Conservation (phyloP, 1,140 invertebrate genomes). For the Phymastichus coffea region DNA sequence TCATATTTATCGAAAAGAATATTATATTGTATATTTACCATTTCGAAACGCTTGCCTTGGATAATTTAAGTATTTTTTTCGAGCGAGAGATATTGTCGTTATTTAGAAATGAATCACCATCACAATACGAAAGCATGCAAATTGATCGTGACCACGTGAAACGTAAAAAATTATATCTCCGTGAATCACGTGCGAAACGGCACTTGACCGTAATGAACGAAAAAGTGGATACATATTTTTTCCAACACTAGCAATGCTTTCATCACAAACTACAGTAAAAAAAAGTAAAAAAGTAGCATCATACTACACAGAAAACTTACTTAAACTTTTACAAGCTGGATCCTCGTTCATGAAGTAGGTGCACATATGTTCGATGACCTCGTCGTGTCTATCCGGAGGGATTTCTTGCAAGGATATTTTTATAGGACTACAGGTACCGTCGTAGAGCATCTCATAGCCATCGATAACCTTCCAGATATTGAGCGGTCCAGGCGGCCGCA, state of each 20-base stretch:
- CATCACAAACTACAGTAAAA: too few relatives aligned
- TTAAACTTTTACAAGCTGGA: constrained; percentile 31
- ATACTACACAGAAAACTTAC: constrained; percentile 37
- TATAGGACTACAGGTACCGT: constrained; percentile 12
- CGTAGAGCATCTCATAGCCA: neutral
- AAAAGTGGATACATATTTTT: too few relatives aligned
- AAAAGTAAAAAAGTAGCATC: too few relatives aligned
- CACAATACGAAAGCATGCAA: neutral
- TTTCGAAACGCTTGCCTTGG: too few relatives aligned
- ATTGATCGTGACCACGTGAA: neutral
- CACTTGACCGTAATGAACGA: too few relatives aligned
- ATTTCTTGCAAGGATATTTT: constrained; percentile 47
- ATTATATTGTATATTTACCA: too few relatives aligned
- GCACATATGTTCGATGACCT: constrained; percentile 44
- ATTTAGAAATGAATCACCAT: neutral
- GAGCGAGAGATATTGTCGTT: too few relatives aligned
- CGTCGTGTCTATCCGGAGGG: constrained; percentile 39
- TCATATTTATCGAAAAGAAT: too few relatives aligned
- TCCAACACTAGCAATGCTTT: too few relatives aligned
- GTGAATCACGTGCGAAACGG: too few relatives aligned
- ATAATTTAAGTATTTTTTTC: too few relatives aligned
- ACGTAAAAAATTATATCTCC: too few relatives aligned
- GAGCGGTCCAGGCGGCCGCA: constrained; percentile 34
- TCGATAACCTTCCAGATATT: constrained; percentile 34
- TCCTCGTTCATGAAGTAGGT: constrained; percentile 43